These are phyloP conservation scores for Drosophila ironensis DNA, from an alignment of 1,140 invertebrate genomes.

Conservation along the genomic window DNA sequence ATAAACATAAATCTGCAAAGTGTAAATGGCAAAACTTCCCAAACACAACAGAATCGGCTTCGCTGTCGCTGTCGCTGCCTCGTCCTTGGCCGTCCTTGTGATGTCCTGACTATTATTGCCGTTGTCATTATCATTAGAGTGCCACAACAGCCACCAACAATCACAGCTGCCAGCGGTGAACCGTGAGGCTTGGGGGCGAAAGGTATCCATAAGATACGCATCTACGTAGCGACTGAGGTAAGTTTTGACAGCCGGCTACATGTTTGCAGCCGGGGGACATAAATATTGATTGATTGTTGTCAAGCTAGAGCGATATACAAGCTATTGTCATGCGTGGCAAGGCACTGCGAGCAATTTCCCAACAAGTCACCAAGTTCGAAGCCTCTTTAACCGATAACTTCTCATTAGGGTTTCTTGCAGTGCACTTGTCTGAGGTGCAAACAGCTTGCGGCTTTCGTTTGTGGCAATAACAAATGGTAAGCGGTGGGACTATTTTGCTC, in stretches of 20 bases:
- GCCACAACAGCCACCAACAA: slow-evolving; percentile 37
- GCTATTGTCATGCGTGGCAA: neutral
- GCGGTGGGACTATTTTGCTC: neutral
- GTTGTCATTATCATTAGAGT: slow-evolving; percentile 77
- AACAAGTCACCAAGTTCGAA: neutral
- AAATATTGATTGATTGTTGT: slow-evolving; percentile 80
- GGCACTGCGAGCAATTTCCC: neutral
- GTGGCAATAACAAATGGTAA: slow-evolving; percentile 18
- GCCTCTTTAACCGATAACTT: too few species aligned
- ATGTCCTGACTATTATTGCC: slow-evolving; percentile 67
- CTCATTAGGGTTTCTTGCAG: neutral
- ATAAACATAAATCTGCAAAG: slow-evolving; percentile 74
- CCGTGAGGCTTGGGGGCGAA: slow-evolving; percentile 13
- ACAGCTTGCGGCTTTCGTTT: slow-evolving; percentile 50
- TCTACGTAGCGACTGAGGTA: slow-evolving; percentile 10
- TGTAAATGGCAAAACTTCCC: slow-evolving; percentile 68
- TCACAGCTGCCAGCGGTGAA: slow-evolving; percentile 47
- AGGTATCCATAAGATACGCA: slow-evolving; percentile 6
- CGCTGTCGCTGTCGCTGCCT: neutral
- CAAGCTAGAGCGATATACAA: slow-evolving; percentile 34
- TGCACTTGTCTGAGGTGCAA: slow-evolving; percentile 53
- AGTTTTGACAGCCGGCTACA: slow-evolving; percentile 56
- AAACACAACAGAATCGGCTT: slow-evolving; percentile 11
- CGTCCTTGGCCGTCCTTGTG: slow-evolving; percentile 34
- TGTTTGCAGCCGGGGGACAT: slow-evolving; percentile 59